A percentile compares a stretch with the other conserved stretches of the same genome.
phyloP scores from a whole-genome alignment of 2,113 vertebrate genomes.

The Otolemur garnettii region DNA sequence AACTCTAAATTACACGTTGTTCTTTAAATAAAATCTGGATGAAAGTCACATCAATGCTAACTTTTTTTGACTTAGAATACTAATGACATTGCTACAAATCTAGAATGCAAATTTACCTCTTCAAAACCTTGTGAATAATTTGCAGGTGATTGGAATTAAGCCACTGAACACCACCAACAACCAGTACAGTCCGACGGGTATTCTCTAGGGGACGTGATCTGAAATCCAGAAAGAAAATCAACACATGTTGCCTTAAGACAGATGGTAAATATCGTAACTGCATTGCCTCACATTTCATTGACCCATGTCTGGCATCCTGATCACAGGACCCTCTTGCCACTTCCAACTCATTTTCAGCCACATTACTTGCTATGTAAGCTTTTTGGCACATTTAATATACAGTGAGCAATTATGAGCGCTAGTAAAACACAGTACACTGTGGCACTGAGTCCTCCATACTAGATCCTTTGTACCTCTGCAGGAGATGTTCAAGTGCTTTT shows the following conservation, averaged over 20 bases:
- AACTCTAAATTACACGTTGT: slow-evolving; percentile 41
- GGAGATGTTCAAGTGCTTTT: slow-evolving; percentile 92
- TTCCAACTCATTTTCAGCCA: slow-evolving; percentile 80
- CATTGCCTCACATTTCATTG: slow-evolving; percentile 81
- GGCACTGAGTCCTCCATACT: slow-evolving; percentile 7
- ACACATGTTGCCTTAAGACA: slow-evolving; percentile 82
- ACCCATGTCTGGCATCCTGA: slow-evolving; percentile 82
- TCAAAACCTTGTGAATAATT: slow-evolving; percentile 93
- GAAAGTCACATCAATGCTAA: background rate
- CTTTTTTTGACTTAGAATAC: background rate
- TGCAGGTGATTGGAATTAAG: slow-evolving; percentile 94
- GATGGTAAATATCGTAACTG: slow-evolving; percentile 86
- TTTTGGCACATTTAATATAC: slow-evolving; percentile 73
- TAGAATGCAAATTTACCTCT: slow-evolving; percentile 88
- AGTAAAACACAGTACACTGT: slow-evolving; percentile 48
- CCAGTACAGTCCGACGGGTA: slow-evolving; percentile 92
- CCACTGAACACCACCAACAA: slow-evolving; percentile 98
- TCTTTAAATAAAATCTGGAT: slow-evolving; percentile 42
- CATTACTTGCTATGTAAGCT: slow-evolving; percentile 66
- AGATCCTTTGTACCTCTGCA: slow-evolving; percentile 90
- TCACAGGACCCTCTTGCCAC: slow-evolving; percentile 77
- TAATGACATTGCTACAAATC: slow-evolving; percentile 36
- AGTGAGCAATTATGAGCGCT: slow-evolving; percentile 64
- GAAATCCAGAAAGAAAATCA: slow-evolving; percentile 86
- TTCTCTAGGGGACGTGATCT: slow-evolving; percentile 95